A percentile compares a stretch with the other conserved stretches of the same genome.
Conservation (phyloP, 2,888 invertebrate genomes). For the Polydesmus complanatus region DNA sequence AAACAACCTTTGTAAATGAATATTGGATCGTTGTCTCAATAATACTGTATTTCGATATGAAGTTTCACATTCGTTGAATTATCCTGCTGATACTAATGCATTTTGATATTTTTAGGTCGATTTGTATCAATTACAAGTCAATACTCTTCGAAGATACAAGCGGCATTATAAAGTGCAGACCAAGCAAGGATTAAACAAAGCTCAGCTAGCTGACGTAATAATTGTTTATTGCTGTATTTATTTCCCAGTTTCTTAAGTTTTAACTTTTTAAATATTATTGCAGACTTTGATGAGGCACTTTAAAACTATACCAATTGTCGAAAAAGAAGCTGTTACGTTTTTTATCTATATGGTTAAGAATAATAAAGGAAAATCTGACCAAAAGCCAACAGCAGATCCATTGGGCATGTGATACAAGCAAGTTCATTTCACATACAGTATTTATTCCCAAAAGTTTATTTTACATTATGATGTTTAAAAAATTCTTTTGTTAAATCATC, state of each 20-base stretch:
- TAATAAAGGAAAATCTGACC: slow-evolving; percentile 73
- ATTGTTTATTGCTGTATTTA: no score
- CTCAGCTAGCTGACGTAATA: slow-evolving; percentile 87
- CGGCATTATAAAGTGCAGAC: slow-evolving; percentile 83
- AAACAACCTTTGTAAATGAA: neutral
- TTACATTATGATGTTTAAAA: neutral
- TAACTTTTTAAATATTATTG: slow-evolving; percentile 31
- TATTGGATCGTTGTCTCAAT: no score
- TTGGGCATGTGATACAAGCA: slow-evolving; percentile 6
- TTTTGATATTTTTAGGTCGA: slow-evolving; percentile 44
- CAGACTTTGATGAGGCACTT: slow-evolving; percentile 91
- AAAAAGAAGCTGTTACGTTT: slow-evolving; percentile 85
- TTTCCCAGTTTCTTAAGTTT: neutral
- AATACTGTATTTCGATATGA: no score
- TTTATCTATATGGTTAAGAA: slow-evolving; percentile 95
- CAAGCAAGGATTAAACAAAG: slow-evolving; percentile 82
- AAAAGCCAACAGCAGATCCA: slow-evolving; percentile 36
- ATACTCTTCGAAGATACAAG: slow-evolving; percentile 85
- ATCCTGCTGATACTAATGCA: neutral
- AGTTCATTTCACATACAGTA: neutral
- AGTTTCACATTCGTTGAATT: neutral
- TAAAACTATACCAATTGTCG: slow-evolving; percentile 82
- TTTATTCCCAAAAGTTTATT: neutral
- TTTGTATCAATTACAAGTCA: slow-evolving; percentile 78
- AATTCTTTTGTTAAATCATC: no score